Percentiles rank a stretch among this genome's conserved stretches.
Evolutionary conservation across 1,140 invertebrate species (phyloP).

Genomic region (Cydia strobilella): DNA sequence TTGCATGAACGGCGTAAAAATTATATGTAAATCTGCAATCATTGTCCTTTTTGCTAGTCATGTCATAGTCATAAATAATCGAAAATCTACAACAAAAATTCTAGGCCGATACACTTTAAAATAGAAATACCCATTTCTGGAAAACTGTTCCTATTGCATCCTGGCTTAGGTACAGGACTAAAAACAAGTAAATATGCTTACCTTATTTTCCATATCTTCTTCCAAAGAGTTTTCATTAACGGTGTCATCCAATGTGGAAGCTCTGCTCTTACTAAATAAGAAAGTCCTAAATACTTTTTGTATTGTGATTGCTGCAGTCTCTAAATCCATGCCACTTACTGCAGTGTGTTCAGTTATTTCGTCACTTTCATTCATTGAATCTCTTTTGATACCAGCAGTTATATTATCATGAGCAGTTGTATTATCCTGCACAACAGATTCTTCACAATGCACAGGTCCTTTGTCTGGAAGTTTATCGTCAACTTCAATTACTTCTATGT

Average conservation of each 20-base stretch:
- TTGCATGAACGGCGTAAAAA: too few species aligned
- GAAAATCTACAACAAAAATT: too few species aligned
- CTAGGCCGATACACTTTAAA: too few species aligned
- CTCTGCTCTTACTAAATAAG: conserved; percentile 68
- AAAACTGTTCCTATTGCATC: not conserved
- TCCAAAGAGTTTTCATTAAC: conserved; percentile 58
- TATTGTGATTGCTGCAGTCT: conserved; percentile 73
- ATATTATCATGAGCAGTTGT: not conserved
- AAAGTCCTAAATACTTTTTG: conserved; percentile 75
- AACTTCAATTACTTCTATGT: not conserved
- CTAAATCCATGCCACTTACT: conserved; percentile 63
- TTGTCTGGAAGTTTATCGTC: not conserved
- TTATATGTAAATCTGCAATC: too few species aligned
- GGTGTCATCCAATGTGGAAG: conserved; percentile 64
- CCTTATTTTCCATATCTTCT: conserved; percentile 54
- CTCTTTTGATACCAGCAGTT: not conserved
- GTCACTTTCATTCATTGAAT: not conserved
- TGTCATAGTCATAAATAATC: too few species aligned
- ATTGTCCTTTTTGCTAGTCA: too few species aligned
- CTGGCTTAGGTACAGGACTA: not conserved
- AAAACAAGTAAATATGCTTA: conserved; percentile 38
- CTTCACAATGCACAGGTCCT: not conserved
- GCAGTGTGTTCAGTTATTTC: not conserved
- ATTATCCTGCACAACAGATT: conserved; percentile 5
- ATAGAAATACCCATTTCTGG: too few species aligned